Evolutionary conservation across 2,797 vertebrate species (phyloP).

Genomic region (Hydrolagus colliei): DNA sequence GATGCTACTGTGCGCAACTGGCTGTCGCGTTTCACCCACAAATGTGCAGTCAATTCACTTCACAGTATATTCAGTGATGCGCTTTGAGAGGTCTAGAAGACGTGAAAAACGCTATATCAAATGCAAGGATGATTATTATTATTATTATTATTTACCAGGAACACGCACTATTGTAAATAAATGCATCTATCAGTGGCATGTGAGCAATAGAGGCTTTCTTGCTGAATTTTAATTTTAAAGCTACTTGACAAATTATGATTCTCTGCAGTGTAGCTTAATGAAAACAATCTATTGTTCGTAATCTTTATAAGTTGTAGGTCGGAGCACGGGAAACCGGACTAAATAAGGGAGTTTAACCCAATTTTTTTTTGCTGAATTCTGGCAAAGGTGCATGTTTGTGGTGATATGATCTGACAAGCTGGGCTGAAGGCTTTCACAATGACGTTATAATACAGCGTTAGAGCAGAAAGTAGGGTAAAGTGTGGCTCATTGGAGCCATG

Average conservation of each 20-base stretch:
- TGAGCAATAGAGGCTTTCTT: too few relatives aligned
- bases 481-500: background rate
- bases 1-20: too few relatives aligned
- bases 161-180: too few relatives aligned
- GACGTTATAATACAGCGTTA: background rate
- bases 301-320: too few relatives aligned
- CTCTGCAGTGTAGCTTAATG: background rate
- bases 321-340: conserved; percentile 3
- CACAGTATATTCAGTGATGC: too few relatives aligned
- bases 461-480: conserved; percentile 31
- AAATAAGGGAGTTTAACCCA: conserved; percentile 32
- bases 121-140: too few relatives aligned
- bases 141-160: too few relatives aligned
- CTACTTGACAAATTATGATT: background rate
- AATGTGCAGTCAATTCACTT: too few relatives aligned
- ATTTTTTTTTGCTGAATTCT: conserved; percentile 35
- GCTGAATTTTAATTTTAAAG: background rate
- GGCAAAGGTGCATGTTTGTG: conserved; percentile 29
- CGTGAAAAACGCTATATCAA: too few relatives aligned
- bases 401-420: conserved; percentile 37
- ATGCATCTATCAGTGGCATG: too few relatives aligned
- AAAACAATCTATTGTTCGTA: background rate
- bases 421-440: conserved; percentile 34
- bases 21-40: too few relatives aligned
- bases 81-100: too few relatives aligned